Evolutionary conservation across 2,797 vertebrate species (phyloP), one percentile per base, ranked within the genome.

Genomic region (Notamacropus eugenii): DNA sequence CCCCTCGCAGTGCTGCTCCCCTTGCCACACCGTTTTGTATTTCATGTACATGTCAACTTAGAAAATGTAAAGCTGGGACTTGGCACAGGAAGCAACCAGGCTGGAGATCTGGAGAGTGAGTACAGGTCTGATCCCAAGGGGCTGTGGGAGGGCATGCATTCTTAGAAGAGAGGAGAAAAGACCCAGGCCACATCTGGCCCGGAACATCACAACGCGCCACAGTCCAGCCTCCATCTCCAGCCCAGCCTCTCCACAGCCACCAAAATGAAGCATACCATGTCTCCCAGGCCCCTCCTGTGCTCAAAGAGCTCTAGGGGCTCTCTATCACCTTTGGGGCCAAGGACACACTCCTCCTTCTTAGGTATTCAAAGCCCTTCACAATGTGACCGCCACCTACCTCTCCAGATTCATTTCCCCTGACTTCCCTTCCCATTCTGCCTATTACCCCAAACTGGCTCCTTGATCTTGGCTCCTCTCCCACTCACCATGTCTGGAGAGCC

Each of bases 201-300:
- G 16, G n/a, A 82, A 19, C 67, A 82, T 22, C 3, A 6, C 6
- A 34, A 1, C 14, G 0, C 1, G 5, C 16, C 67, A 0, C 4
- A 10, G 31, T 67, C 62, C 34, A 67, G 34, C 62, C 34, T 67
- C 34, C 62, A 2, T 16, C 62, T n/a, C 62, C 62, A 6, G 34
- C 62, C 34, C 59, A 34, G 5, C 28, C 2, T n/a, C 58, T 34
- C 29, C 31, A 16, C 0, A 67, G 59, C 59, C 13, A n/a, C 31
- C 62, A 67, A 34, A 67, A 16, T n/a, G 34, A 67, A 16, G 31
- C 3, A 1, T 14, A 13, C 3, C 31, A n/a, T 14, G 62, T 16
- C 34, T n/a, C 19, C 31, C 59, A 13, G 59, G 59, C 1, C 59
- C 29, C 59, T 62, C 59, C 14, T 46, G 19, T 1, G 8, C 8